A percentile compares a stretch with the other conserved stretches of the same genome.
Conservation (phyloP, 2,113 vertebrate species). For the Ascaphus truei region DNA sequence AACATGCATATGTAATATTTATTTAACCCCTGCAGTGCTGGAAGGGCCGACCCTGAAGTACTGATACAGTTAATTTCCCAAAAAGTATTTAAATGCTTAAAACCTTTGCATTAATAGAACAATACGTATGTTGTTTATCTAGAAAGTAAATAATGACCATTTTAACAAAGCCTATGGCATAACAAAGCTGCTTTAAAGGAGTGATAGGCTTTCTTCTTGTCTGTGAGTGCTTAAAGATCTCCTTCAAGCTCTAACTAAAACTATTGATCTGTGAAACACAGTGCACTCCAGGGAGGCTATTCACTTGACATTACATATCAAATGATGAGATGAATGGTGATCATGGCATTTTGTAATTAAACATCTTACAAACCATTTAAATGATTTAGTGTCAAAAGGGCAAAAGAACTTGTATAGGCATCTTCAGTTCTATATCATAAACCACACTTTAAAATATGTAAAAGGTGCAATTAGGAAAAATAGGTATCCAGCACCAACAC, state of each 20-base stretch:
- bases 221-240: slow-evolving; percentile 66
- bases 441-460: not conserved
- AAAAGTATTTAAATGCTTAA: too few species aligned
- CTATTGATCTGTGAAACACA: slow-evolving; percentile 97
- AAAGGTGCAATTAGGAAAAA: not conserved
- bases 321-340: slow-evolving; percentile 96
- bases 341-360: slow-evolving; percentile 95
- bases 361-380: slow-evolving; percentile 92
- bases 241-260: slow-evolving; percentile 81
- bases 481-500: not conserved
- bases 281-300: slow-evolving; percentile 83
- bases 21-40: too few species aligned
- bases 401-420: slow-evolving; percentile 66
- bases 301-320: slow-evolving; percentile 91
- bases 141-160: slow-evolving; percentile 51
- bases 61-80: too few species aligned
- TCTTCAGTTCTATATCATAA: slow-evolving; percentile 20
- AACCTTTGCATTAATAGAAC: too few species aligned
- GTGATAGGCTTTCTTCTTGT: slow-evolving; percentile 54
- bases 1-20: too few species aligned
- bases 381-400: slow-evolving; percentile 79
- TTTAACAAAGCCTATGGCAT: slow-evolving; percentile 41
- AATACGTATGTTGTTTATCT: slow-evolving; percentile 37
- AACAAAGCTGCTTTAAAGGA: slow-evolving; percentile 52
- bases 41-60: too few species aligned